A percentile compares a stretch with the other conserved stretches of the same genome.
These are phyloP conservation scores for Tetragnatha versicolor DNA, from an alignment of 1,140 invertebrate species.

Conservation along the genomic window DNA sequence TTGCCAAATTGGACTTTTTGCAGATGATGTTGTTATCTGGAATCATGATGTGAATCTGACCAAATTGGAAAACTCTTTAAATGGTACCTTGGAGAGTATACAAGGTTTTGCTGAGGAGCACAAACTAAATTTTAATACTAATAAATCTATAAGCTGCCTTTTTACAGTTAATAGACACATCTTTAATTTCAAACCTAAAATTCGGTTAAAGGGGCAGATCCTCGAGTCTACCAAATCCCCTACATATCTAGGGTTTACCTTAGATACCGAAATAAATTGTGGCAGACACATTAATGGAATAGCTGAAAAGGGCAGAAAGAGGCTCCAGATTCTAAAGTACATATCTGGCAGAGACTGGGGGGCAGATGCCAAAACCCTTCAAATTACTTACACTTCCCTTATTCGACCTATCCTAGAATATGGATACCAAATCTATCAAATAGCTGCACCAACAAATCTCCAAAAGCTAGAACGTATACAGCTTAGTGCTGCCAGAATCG, in stretches of 20 bases:
- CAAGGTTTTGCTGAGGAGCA: constrained; percentile 5
- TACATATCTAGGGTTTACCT: too few relatives aligned
- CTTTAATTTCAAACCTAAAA: constrained; percentile 1
- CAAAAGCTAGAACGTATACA: background rate
- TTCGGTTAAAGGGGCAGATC: background rate
- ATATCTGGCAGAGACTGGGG: too few relatives aligned
- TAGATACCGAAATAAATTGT: too few relatives aligned
- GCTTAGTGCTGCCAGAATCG: constrained; percentile 24
- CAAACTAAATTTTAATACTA: constrained; percentile 4
- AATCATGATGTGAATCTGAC: background rate
- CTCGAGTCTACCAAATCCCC: too few relatives aligned
- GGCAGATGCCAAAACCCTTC: constrained; percentile 1
- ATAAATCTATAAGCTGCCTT: constrained; percentile 2
- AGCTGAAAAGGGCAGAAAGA: background rate
- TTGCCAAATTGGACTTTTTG: background rate
- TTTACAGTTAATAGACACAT: constrained; percentile 8
- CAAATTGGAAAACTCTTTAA: background rate
- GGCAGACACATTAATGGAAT: background rate
- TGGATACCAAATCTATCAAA: too few relatives aligned
- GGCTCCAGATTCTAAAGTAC: constrained; percentile 7
- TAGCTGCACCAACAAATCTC: too few relatives aligned
- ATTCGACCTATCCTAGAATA: too few relatives aligned
- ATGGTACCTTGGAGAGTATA: background rate
- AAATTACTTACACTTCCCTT: constrained; percentile 6
- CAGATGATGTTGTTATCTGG: background rate